Percentiles rank a stretch among this genome's conserved stretches.
phyloP scores from a whole-genome alignment of 2,888 invertebrate genomes.

The Tanytarsus gracilentus region DNA sequence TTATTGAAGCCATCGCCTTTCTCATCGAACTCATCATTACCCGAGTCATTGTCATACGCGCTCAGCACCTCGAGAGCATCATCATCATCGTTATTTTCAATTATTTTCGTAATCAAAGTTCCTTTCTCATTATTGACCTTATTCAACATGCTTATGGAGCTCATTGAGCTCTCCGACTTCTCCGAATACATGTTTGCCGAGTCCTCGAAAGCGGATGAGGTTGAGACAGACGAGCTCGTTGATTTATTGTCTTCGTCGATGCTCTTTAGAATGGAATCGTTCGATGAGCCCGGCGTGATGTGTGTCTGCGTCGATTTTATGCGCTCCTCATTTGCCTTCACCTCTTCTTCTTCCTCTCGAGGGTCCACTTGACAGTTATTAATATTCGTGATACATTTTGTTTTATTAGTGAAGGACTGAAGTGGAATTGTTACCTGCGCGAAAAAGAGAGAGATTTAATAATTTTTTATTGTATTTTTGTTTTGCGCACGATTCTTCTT shows the following conservation, averaged over 20 bases:
- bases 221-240: conserved; percentile 33
- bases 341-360: conserved; percentile 31
- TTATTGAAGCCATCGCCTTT: conserved; percentile 30
- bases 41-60: conserved; percentile 37
- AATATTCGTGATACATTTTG: conserved; percentile 27
- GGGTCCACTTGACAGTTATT: conserved; percentile 27
- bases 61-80: conserved; percentile 43
- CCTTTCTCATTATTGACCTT: not conserved
- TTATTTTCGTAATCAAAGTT: not conserved
- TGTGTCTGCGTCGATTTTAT: conserved; percentile 30
- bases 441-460: conserved; percentile 30
- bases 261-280: conserved; percentile 43
- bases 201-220: conserved; percentile 25
- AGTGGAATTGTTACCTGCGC: conserved; percentile 42
- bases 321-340: conserved; percentile 14
- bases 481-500: not conserved
- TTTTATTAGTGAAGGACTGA: conserved; percentile 38
- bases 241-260: conserved; percentile 45
- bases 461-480: not conserved
- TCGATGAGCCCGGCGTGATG: conserved; percentile 36
- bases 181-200: conserved; percentile 21
- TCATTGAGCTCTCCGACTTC: conserved; percentile 25
- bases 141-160: conserved; percentile 16
- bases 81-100: conserved; percentile 33
- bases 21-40: conserved; percentile 33